These are phyloP conservation scores for Notocelia uddmanniana DNA, from an alignment of 2,888 invertebrate genomes.

Conservation along the genomic window DNA sequence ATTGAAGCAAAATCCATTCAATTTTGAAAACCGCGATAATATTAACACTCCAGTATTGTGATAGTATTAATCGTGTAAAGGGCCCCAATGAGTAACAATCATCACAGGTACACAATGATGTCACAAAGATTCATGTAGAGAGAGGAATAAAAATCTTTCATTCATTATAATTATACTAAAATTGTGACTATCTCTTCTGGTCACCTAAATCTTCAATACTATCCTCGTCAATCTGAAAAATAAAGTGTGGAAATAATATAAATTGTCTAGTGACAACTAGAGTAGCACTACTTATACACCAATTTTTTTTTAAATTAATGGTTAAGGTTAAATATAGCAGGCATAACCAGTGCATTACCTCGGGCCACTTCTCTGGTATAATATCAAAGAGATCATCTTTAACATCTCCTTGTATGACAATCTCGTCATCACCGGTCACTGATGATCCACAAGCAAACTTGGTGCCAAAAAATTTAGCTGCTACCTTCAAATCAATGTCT, in stretches of 20 bases:
- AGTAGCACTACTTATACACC: too few relatives aligned
- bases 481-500: constrained; percentile 99
- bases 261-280: background rate
- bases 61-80: too few relatives aligned
- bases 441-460: constrained; percentile 99
- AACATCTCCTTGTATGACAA: constrained; percentile 99
- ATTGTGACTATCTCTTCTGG: constrained; percentile 91
- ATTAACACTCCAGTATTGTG: too few relatives aligned
- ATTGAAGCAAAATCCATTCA: too few relatives aligned
- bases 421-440: constrained; percentile 99
- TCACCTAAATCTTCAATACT: constrained; percentile 97
- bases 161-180: constrained; percentile 41
- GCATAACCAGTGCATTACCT: constrained; percentile 84
- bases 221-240: constrained; percentile 94
- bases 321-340: too few relatives aligned
- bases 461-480: constrained; percentile 98
- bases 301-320: too few relatives aligned
- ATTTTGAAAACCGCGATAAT: too few relatives aligned
- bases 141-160: constrained; percentile 30
- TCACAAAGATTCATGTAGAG: constrained; percentile 26
- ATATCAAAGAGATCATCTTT: constrained; percentile 99
- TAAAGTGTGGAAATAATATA: constrained; percentile 27
- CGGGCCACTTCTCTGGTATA: constrained; percentile 99
- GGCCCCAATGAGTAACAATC: constrained; percentile 6
- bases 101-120: constrained; percentile 20